Base-by-base conservation (phyloP, 1,140 invertebrate species). In the Nylanderia fulva region DNA sequence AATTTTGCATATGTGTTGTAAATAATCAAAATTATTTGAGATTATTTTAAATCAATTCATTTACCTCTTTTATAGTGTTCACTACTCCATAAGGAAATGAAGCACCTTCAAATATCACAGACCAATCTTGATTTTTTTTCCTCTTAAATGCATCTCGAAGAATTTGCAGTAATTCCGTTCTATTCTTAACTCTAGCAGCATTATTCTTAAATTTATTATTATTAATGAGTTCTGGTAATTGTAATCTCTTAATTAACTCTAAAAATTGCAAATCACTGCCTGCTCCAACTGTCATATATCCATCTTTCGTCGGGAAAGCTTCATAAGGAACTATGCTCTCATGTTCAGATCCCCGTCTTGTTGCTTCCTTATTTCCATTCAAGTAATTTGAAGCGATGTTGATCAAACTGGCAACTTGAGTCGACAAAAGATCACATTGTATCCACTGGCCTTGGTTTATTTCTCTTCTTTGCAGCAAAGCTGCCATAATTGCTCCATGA, bases 321-420 rank as follows among this genome's bases (percentile, higher is more conserved):
- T 99, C 97, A 92, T 99, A 99, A 0, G 99, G 99, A 0, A 99
- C 99, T 88, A 99, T 97, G 92, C 98, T 99, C 71, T 97, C 97
- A 94, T 99, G 99, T 6, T 97, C 98, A 0, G 98, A 99, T 4
- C 99, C 99, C 96, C 97, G 97, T 71, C 97, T 95, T 60, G 95
- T 94, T 0, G 97, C 97, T 91, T 98, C 97, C 88, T 96, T 95
- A 63, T 96, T 96, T 83, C 96, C 97, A 95, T 99, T 99, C 21
- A 99, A 94, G 93, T 98, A 99, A 95, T 98, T 99, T 1, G 97
- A 97, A 0, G 96, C 98, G 66, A 99, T 95, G 93, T 99, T 99
- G 18, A 98, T 98, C 90, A 99, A 95, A 88, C 96, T 96, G 0
- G 98, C 96, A 21, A 99, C 95, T 96, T 99, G 98, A 1, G 98